These are phyloP conservation scores for Embiotoca jacksoni DNA, from an alignment of 2,113 vertebrate genomes.

Conservation along the genomic window DNA sequence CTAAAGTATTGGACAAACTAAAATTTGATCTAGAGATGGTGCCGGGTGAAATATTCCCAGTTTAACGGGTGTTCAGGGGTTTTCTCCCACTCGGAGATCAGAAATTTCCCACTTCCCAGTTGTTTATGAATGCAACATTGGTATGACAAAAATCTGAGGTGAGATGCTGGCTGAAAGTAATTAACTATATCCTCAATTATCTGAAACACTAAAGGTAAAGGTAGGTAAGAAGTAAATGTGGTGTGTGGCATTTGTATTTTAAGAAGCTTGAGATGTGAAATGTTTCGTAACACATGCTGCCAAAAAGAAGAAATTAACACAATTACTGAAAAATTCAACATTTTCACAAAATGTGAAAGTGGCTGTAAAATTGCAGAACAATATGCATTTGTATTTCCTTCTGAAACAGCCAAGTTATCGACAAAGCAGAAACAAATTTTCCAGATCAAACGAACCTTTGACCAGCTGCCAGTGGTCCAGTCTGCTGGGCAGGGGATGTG, in stretches of 20 bases:
- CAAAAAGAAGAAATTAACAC: not conserved
- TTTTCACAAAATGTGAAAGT: not conserved
- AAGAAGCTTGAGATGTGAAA: not conserved
- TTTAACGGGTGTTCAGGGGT: too few relatives aligned
- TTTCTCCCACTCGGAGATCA: too few relatives aligned
- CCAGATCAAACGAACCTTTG: constrained; percentile 84
- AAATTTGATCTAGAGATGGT: too few relatives aligned
- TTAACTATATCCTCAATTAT: too few relatives aligned
- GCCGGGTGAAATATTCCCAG: too few relatives aligned
- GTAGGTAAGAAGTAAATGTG: too few relatives aligned
- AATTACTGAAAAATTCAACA: not conserved
- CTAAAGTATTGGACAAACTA: too few relatives aligned
- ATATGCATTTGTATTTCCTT: not conserved
- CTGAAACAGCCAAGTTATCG: not conserved
- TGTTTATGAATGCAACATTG: too few relatives aligned
- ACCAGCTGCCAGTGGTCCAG: constrained; percentile 91
- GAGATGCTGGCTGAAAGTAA: too few relatives aligned
- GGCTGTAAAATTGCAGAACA: not conserved
- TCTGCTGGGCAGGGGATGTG: constrained; percentile 88
- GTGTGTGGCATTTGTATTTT: not conserved
- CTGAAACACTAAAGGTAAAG: too few relatives aligned
- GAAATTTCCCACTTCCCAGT: too few relatives aligned
- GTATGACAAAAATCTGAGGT: too few relatives aligned
- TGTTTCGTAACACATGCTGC: not conserved
- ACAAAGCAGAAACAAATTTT: not conserved